A percentile compares a stretch with the other conserved stretches of the same genome.
These are phyloP conservation scores for Graphium colonna DNA, from an alignment of 2,888 invertebrate genomes.

Conservation along the genomic window DNA sequence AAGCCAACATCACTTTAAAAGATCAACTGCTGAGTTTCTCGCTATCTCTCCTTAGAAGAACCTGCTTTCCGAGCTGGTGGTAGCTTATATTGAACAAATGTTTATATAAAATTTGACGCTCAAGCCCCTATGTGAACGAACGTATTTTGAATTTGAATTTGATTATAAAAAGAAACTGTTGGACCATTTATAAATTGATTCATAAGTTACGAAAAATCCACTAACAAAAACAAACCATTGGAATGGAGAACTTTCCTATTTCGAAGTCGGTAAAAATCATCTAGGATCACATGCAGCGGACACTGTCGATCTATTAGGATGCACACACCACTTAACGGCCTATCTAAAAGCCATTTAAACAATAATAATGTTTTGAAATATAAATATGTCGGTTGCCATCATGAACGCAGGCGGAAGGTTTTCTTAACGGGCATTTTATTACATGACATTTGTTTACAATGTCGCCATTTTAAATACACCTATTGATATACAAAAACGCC, in stretches of 20 bases:
- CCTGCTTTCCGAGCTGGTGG: too few relatives aligned
- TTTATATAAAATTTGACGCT: background rate
- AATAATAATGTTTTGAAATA: constrained; percentile 8
- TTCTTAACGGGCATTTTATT: background rate
- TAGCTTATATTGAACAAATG: too few relatives aligned
- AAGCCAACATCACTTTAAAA: too few relatives aligned
- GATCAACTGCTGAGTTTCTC: too few relatives aligned
- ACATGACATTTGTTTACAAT: background rate
- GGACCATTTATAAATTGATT: background rate
- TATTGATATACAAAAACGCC: too few relatives aligned
- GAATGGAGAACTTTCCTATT: background rate
- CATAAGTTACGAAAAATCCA: background rate
- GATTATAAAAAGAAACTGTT: too few relatives aligned
- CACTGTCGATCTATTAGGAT: constrained; percentile 16
- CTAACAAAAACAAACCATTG: background rate
- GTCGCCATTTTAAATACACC: too few relatives aligned
- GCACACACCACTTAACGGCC: constrained; percentile 9
- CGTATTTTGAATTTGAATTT: background rate
- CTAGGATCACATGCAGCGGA: constrained; percentile 12
- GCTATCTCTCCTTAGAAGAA: too few relatives aligned
- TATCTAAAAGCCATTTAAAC: constrained; percentile 18
- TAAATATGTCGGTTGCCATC: constrained; percentile 3
- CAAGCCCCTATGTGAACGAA: too few relatives aligned
- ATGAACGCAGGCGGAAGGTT: background rate
- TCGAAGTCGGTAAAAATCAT: background rate